Evolutionary conservation across 2,113 vertebrate species (phyloP).

Genomic region (Mystacornis crossleyi): DNA sequence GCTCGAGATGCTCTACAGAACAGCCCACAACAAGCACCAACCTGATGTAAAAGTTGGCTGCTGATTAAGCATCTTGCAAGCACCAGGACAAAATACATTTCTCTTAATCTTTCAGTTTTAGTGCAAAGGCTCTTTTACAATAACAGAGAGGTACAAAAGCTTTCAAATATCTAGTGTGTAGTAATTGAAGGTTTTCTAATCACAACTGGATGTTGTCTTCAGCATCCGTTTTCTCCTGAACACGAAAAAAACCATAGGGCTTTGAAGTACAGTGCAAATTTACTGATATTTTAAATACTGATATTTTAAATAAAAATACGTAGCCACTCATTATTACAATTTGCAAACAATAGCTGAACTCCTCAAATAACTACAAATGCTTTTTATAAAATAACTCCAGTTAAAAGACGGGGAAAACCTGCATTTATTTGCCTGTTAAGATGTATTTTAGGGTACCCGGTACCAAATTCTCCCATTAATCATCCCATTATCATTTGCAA

Average conservation of each 20-base stretch:
- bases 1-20: background rate
- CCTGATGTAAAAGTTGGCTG: background rate
- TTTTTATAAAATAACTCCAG: background rate
- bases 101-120: background rate
- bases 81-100: background rate
- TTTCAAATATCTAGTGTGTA: background rate
- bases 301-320: background rate
- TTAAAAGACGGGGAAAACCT: background rate
- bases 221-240: background rate
- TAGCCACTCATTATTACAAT: background rate
- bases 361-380: background rate
- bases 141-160: background rate
- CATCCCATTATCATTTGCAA: background rate
- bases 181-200: background rate
- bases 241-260: fast-evolving
- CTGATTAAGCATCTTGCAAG: background rate
- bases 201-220: background rate
- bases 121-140: background rate
- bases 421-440: too few species aligned
- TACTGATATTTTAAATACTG: background rate
- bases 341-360: background rate
- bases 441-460: background rate
- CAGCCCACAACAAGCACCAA: background rate
- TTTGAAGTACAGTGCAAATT: background rate
- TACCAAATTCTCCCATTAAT: background rate